These are phyloP conservation scores for Galerucella pusilla DNA, from an alignment of 2,888 invertebrate species.

Conservation along the genomic window DNA sequence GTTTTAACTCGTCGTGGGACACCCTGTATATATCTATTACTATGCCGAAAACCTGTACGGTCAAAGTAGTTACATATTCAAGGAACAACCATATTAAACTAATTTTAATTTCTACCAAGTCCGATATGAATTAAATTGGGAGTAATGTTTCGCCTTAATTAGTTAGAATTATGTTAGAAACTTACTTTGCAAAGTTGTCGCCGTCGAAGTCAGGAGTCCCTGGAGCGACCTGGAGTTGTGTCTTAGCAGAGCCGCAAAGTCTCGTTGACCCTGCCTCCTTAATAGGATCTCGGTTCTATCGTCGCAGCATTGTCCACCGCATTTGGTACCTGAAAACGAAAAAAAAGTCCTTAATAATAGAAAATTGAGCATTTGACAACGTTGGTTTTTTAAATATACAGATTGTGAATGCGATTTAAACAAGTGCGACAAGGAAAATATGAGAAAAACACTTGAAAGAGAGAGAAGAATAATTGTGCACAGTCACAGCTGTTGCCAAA, in stretches of 20 bases:
- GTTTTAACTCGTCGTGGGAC: too few relatives aligned
- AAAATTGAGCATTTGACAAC: too few relatives aligned
- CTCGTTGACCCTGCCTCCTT: conserved; percentile 70
- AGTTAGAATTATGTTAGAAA: conserved; percentile 41
- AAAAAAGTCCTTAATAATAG: too few relatives aligned
- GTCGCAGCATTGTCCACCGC: conserved; percentile 77
- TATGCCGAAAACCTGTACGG: too few relatives aligned
- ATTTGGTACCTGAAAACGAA: conserved; percentile 66
- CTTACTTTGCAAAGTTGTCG: conserved; percentile 80
- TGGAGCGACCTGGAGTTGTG: conserved; percentile 80
- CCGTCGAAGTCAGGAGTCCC: conserved; percentile 79
- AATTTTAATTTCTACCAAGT: not conserved
- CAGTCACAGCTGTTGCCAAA: too few relatives aligned
- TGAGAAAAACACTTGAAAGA: too few relatives aligned
- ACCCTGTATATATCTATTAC: too few relatives aligned
- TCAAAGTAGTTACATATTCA: too few relatives aligned
- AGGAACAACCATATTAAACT: not conserved
- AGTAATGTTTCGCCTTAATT: conserved; percentile 8
- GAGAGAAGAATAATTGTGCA: too few relatives aligned
- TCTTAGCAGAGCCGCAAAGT: conserved; percentile 76
- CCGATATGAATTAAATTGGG: conserved; percentile 16
- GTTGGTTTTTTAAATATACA: too few relatives aligned
- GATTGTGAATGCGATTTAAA: too few relatives aligned
- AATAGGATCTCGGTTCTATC: conserved; percentile 72
- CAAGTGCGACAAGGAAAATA: too few relatives aligned